A percentile compares a stretch with the other conserved stretches of the same genome.
phyloP scores from a whole-genome alignment of 2,113 vertebrate species.

The Pogonocichla stellata region DNA sequence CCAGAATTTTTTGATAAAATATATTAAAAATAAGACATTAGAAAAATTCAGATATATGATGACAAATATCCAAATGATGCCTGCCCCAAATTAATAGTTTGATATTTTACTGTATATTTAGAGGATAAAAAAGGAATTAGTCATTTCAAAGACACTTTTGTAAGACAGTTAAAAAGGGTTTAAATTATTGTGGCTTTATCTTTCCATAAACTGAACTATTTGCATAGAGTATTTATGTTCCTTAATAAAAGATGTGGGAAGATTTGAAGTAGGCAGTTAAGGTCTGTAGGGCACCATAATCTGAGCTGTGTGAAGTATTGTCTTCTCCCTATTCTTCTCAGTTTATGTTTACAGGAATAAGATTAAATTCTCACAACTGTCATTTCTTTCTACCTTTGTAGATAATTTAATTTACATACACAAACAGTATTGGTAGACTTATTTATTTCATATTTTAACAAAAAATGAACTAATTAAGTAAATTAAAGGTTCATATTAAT shows the following conservation, averaged over 20 bases:
- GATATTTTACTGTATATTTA: neutral
- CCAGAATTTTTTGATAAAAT: neutral
- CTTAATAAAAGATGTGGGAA: neutral
- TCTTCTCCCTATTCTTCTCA: neutral
- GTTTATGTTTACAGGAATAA: neutral
- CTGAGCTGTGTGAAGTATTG: neutral
- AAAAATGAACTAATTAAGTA: neutral
- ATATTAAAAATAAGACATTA: neutral
- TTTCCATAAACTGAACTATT: neutral
- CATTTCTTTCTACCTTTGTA: neutral
- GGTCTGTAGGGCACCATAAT: neutral
- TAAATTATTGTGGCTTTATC: neutral
- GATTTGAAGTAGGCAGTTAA: neutral
- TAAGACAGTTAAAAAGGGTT: neutral
- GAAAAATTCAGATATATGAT: neutral
- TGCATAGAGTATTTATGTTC: neutral
- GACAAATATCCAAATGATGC: neutral
- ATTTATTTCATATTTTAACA: neutral
- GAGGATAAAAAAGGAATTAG: neutral
- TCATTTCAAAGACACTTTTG: neutral
- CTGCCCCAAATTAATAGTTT: accelerated
- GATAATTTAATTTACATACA: neutral
- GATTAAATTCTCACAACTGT: neutral
- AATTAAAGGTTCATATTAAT: neutral
- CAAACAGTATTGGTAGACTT: neutral